Base-by-base conservation (phyloP, 2,797 vertebrate species). In the Siniperca undulata region DNA sequence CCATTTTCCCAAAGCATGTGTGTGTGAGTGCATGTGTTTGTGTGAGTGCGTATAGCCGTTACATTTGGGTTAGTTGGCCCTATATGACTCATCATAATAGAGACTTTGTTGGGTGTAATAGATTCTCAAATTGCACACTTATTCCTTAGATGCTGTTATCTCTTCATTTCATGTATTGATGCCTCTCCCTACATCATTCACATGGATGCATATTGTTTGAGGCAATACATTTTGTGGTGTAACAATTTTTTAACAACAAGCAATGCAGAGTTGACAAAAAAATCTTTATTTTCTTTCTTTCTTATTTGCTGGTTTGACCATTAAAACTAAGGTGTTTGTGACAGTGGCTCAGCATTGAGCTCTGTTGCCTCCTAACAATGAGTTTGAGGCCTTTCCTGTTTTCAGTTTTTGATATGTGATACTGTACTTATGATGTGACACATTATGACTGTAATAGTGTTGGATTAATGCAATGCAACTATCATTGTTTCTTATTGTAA, bases 31-130 rank as follows among this genome's bases (percentile, higher is more conserved):
- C 2, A 14, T 46, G 34, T 56, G 36, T 22, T 38, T 30, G 17
- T 3, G 17, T 46, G 27, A 27, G 27, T 27, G 27, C 27, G 34
- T 56, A 30, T 36, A 70, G 46, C 40, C 13, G 14, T 84, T 80
- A 56, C 34, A 62, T 58, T 81, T 71, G n/a, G 20, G 34, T 7
- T 36, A 48, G 11, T 66, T 88, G 70, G 16, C 36, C 22, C 60
- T 42, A 11, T 72, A 64, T 66, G 73, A 80, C 55, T 72, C 58
- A 46, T 76, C 44, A 58, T 70, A 22, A 80, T 27, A 19, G 22
- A 64, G 22, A 65, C 11, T 50, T 40, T 38, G 14, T 62, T 70
- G 20, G 9, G 27, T 30, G 27, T 69, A 14, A 58, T 72, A 44
- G 24, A 42, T 67, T 56, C 13, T 75, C 16, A 61, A 7, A 74